Base-by-base conservation (phyloP, 1,140 invertebrate genomes). In the Drosophila sucinea region DNA sequence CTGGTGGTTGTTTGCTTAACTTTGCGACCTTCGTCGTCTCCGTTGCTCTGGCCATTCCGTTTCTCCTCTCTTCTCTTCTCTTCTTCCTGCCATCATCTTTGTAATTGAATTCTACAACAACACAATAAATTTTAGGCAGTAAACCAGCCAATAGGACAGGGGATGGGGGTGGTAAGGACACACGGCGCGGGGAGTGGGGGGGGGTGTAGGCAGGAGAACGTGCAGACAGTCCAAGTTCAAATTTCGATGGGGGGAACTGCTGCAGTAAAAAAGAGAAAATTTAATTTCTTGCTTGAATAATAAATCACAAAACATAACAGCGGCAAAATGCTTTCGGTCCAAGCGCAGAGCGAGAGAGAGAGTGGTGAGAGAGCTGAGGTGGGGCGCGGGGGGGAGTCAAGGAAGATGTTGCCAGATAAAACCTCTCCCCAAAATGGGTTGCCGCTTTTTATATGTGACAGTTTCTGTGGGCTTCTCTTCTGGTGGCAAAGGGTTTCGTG, bases 221-320 rank as follows among this genome's bases (percentile, higher is more conserved):
- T 60, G 68, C 68, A 81, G 55, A 74, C 81, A 71, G 62, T 68
- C n/a, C 32, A 10, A 33, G 32, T 58, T 58, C 32, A 58, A 33
- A 35, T 58, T 58, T 64, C 56, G 11, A 8, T 4, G 17, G 56
- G 38, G 3, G 2, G 33, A 7, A 29, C 17, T 17, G 27, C 65
- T 82, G 80, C 77, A 76, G 74, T 77, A 87, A 83, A 89, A 84
- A 74, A 66, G 80, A 76, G 77, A 89, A 89, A 90, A 90, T 87
- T 90, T 90, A 90, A 90, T 90, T 90, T 90, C 82, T 86, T 83
- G 79, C 79, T 77, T 76, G 87, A 87, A 90, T 90, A 90, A 90
- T 90, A 90, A 90, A 90, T 90, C 87, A 90, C 81, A 90, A 83
- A 51, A 87, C 80, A 87, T 83, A 87, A 87, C 83, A 84, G 79